A percentile compares a stretch with the other conserved stretches of the same genome.
phyloP scores from a whole-genome alignment of 2,797 vertebrate species.

The Neoniphon sammara region DNA sequence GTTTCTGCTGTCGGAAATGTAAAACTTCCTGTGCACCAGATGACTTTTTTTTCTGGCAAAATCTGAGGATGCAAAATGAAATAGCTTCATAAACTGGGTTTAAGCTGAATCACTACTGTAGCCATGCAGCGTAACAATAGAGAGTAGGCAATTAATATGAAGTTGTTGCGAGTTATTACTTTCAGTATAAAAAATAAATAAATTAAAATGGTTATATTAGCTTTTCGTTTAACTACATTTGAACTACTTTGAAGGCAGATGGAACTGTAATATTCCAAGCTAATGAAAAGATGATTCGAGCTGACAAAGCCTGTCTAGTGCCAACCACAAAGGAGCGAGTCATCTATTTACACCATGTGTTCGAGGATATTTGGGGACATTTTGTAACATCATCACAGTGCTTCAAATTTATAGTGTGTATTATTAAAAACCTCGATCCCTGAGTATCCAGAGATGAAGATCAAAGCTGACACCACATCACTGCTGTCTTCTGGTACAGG shows the following conservation, averaged over 20 bases:
- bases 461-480: constrained; percentile 39
- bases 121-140: neutral
- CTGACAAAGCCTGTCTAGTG: constrained; percentile 1
- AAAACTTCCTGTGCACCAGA: too few relatives aligned
- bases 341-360: constrained; percentile 43
- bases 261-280: neutral
- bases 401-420: constrained; percentile 20
- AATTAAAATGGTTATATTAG: neutral
- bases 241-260: neutral
- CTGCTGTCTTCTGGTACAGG: constrained; percentile 9
- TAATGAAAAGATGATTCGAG: neutral
- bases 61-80: too few relatives aligned
- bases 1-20: too few relatives aligned
- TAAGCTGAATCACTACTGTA: neutral
- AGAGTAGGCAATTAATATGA: neutral
- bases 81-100: too few relatives aligned
- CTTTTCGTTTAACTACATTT: neutral
- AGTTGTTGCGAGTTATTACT: neutral
- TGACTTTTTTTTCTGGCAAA: too few relatives aligned
- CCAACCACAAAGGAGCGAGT: constrained; percentile 10
- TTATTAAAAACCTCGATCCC: constrained; percentile 3
- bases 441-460: constrained; percentile 18
- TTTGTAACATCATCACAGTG: constrained; percentile 35
- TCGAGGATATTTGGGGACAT: constrained; percentile 28
- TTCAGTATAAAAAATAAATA: neutral